Percentiles rank a stretch among this genome's conserved stretches.
Evolutionary conservation across 2,888 invertebrate genomes (phyloP).

Genomic region (Odontocolon sp.): DNA sequence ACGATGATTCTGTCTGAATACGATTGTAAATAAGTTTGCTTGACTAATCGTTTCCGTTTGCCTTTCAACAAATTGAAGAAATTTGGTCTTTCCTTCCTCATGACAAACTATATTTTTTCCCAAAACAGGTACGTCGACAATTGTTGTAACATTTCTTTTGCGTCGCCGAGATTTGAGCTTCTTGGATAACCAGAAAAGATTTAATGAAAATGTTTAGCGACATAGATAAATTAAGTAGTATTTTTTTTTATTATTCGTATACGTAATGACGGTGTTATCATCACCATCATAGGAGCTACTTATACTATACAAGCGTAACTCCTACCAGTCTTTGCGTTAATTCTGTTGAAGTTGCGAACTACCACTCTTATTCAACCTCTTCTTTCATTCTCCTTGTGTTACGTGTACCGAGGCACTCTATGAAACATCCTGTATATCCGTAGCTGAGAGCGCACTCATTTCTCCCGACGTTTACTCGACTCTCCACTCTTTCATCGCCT

Average conservation of each 20-base stretch:
- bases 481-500: conserved; percentile 61
- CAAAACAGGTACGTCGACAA: too few species aligned
- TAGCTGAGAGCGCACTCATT: conserved; percentile 58
- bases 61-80: too few species aligned
- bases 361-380: conserved; percentile 14
- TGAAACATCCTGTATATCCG: conserved; percentile 55
- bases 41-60: too few species aligned
- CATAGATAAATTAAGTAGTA: conserved; percentile 23
- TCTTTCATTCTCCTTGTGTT: conserved; percentile 28
- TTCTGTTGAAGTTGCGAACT: conserved; percentile 44
- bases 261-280: conserved; percentile 3
- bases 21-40: too few species aligned
- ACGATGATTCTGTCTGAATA: too few species aligned
- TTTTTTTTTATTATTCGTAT: conserved; percentile 11
- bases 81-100: too few species aligned
- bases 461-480: conserved; percentile 59
- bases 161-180: background rate
- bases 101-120: too few species aligned
- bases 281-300: too few species aligned
- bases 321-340: conserved; percentile 21
- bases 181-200: background rate
- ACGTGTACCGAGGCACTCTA: conserved; percentile 28
- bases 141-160: too few species aligned
- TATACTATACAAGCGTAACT: too few species aligned
- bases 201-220: background rate